Evolutionary conservation across 1,140 invertebrate genomes (phyloP).

Genomic region (Pantala flavescens): DNA sequence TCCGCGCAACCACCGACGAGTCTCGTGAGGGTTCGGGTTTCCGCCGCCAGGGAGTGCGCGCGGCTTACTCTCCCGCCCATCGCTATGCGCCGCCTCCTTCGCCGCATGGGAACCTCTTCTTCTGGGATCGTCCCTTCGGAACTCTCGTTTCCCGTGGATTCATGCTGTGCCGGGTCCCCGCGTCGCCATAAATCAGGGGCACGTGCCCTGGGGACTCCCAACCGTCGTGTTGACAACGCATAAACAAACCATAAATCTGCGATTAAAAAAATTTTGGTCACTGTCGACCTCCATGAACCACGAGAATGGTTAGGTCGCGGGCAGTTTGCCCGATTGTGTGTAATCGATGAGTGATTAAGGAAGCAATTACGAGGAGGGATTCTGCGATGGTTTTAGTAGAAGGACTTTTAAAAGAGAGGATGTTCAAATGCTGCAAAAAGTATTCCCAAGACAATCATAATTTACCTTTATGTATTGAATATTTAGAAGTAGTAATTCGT

Average conservation of each 20-base stretch:
- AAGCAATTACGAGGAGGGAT: too few species aligned
- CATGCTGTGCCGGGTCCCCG: not conserved
- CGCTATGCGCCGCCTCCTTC: not conserved
- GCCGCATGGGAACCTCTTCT: not conserved
- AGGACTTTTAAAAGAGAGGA: too few species aligned
- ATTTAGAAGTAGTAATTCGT: too few species aligned
- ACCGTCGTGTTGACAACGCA: constrained; percentile 5
- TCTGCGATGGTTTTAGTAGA: too few species aligned
- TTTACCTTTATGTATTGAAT: too few species aligned
- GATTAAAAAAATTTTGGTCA: constrained; percentile 10
- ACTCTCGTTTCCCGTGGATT: not conserved
- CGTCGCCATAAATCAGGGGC: constrained; percentile 1
- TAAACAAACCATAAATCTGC: constrained; percentile 10
- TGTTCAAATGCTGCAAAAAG: too few species aligned
- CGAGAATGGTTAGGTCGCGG: not conserved
- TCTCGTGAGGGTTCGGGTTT: not conserved
- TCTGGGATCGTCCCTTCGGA: not conserved
- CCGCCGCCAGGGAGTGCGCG: not conserved
- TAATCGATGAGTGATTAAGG: too few species aligned
- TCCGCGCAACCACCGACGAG: not conserved
- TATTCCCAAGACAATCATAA: too few species aligned
- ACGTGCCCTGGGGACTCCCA: not conserved
- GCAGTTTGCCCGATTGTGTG: not conserved
- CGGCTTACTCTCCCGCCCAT: not conserved
- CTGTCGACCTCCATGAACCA: not conserved